Evolutionary conservation across 2,888 invertebrate genomes (phyloP), one percentile per base, ranked within the genome.

Genomic region (Apamea epomidion): DNA sequence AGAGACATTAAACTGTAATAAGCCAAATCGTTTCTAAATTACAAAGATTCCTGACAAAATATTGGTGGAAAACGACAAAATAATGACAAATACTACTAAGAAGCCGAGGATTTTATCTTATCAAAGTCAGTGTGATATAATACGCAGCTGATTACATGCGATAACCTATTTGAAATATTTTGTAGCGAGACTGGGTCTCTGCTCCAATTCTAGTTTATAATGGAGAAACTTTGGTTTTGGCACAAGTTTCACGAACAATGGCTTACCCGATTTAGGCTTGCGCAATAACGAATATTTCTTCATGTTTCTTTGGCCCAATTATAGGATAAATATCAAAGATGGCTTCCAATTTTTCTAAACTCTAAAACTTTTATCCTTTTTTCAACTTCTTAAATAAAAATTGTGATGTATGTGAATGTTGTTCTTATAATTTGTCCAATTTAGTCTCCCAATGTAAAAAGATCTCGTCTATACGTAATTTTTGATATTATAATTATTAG

Each of bases 391-490:
- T 64, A 10, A 65, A 73, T 32, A n/a, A 70, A 67, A 72, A 76
- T 80, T 74, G 65, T 82, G 60, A 48, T 60, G 54, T 54, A 42
- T 65, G 54, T 76, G 42, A 29, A 64, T 71, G 48, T 67, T 68
- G 29, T 60, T 74, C 14, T 74, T 42, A 18, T 72, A 75, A 75
- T 69, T 65, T 37, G 14, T 74, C 60, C 51, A 70, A 75, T 83
- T 83, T 84, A 78, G 70, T 91, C 91, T 93, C 93, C 93, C 93
- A 93, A 93, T 91, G 88, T 90, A 89, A 87, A 89, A 92, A 92
- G 96, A 96, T 95, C 95, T 96, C 96, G 93, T 92, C 93, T 89
- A 95, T 96, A 96, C 96, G 96, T 97, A 96, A 95, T 93, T 93
- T 94, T 95, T 94, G 91, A 94, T 94, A 93, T 93, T 93, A 92